phyloP scores from a whole-genome alignment of 1,140 invertebrate genomes.

The Trigoniulus corallinus region DNA sequence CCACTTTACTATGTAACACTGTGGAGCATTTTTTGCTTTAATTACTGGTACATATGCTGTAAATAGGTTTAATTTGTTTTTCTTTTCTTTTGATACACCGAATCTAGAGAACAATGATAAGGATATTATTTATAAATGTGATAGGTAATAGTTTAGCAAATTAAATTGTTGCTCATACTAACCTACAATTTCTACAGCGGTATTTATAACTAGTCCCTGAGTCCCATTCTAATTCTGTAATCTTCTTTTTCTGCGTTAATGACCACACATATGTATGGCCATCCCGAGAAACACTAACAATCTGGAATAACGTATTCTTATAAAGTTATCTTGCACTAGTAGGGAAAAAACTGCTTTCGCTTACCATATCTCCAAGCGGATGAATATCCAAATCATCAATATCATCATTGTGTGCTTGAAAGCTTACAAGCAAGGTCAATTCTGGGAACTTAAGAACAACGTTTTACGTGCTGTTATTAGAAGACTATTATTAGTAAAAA shows the following conservation, averaged over 20 bases:
- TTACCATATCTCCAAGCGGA: background rate
- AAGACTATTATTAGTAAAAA: constrained; percentile 4
- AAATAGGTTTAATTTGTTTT: constrained; percentile 48
- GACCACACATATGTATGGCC: constrained; percentile 65
- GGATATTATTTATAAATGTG: background rate
- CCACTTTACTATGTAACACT: constrained; percentile 30
- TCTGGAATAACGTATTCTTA: constrained; percentile 12
- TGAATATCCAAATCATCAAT: constrained; percentile 81
- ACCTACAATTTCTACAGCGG: constrained; percentile 66
- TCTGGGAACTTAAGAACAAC: constrained; percentile 48
- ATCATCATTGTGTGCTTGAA: constrained; percentile 58
- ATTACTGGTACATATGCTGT: constrained; percentile 61
- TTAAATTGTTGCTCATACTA: no score
- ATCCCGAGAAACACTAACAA: constrained; percentile 78
- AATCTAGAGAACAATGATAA: constrained; percentile 32
- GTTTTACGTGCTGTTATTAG: constrained; percentile 1
- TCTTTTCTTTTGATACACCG: constrained; percentile 46
- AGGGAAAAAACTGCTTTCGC: background rate
- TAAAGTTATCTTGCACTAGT: constrained; percentile 8
- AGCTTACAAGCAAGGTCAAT: constrained; percentile 44
- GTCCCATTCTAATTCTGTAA: constrained; percentile 50
- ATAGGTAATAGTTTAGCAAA: background rate
- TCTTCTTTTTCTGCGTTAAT: constrained; percentile 39
- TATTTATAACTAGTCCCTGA: constrained; percentile 54
- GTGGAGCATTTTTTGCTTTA: constrained; percentile 36